A percentile compares a stretch with the other conserved stretches of the same genome.
phyloP scores from a whole-genome alignment of 2,888 invertebrate genomes.

The Acronicta alni region DNA sequence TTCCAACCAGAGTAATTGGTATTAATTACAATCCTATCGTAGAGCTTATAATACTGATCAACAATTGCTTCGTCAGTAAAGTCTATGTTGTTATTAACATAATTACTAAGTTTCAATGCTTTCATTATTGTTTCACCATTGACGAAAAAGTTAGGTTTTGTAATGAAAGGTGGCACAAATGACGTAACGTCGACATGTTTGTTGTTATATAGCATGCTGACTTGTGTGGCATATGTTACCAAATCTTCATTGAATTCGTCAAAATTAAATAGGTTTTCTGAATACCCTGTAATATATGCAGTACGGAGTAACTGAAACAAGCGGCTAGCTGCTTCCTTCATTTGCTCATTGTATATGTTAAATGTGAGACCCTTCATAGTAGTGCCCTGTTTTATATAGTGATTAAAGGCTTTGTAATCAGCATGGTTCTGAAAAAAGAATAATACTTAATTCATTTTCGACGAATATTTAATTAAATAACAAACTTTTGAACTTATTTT shows the following conservation, averaged over 20 bases:
- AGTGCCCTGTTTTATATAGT: constrained; percentile 67
- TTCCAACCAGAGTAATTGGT: constrained; percentile 88
- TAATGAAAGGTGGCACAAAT: constrained; percentile 81
- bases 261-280: constrained; percentile 75
- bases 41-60: constrained; percentile 66
- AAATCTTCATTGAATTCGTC: constrained; percentile 85
- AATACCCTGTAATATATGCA: constrained; percentile 68
- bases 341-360: constrained; percentile 82
- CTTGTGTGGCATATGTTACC: constrained; percentile 81
- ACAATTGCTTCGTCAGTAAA: constrained; percentile 59
- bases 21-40: constrained; percentile 70
- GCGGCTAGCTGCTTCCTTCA: constrained; percentile 81
- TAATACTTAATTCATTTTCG: too few species aligned
- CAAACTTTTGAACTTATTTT: too few species aligned
- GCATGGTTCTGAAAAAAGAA: constrained; percentile 69
- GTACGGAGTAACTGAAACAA: constrained; percentile 82
- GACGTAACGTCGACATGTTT: constrained; percentile 60
- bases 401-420: constrained; percentile 64
- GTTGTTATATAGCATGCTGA: constrained; percentile 78
- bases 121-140: constrained; percentile 79
- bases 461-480: too few species aligned
- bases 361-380: constrained; percentile 79
- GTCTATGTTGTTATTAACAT: constrained; percentile 55
- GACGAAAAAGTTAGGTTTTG: constrained; percentile 80
- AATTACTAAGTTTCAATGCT: constrained; percentile 72